A percentile compares a stretch with the other conserved stretches of the same genome.
These are phyloP conservation scores for Hapalemur alaotrensis DNA, from an alignment of 2,797 vertebrate species.

Conservation along the genomic window DNA sequence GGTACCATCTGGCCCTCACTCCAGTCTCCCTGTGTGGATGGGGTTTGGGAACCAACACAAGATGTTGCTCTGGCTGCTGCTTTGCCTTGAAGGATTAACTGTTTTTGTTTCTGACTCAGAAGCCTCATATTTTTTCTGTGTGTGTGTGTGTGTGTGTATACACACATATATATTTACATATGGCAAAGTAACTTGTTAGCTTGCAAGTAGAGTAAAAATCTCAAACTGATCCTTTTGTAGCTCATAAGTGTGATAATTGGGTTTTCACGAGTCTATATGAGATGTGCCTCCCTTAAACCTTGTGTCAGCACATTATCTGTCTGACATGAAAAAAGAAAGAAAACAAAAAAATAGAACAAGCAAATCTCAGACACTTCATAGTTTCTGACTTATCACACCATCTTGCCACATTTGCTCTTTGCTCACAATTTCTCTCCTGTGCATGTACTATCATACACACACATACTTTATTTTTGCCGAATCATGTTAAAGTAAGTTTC, in stretches of 20 bases:
- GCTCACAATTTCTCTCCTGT: neutral
- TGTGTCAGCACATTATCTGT: no score
- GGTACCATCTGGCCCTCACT: neutral
- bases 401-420: neutral
- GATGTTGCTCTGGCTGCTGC: neutral
- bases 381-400: neutral
- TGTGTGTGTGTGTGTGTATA: neutral
- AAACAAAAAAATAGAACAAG: no score
- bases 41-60: neutral
- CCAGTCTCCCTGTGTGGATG: neutral
- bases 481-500: slow-evolving; percentile 17
- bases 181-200: neutral
- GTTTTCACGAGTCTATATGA: no score
- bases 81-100: neutral
- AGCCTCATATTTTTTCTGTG: neutral
- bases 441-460: neutral
- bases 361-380: neutral
- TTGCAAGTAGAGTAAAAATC: no score
- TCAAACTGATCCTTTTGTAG: no score
- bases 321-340: no score
- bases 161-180: neutral
- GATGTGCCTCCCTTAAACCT: no score
- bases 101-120: neutral
- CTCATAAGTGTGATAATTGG: no score
- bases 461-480: neutral